These are phyloP conservation scores for Danio choprae DNA, from an alignment of 2,797 vertebrate genomes.

Conservation along the genomic window DNA sequence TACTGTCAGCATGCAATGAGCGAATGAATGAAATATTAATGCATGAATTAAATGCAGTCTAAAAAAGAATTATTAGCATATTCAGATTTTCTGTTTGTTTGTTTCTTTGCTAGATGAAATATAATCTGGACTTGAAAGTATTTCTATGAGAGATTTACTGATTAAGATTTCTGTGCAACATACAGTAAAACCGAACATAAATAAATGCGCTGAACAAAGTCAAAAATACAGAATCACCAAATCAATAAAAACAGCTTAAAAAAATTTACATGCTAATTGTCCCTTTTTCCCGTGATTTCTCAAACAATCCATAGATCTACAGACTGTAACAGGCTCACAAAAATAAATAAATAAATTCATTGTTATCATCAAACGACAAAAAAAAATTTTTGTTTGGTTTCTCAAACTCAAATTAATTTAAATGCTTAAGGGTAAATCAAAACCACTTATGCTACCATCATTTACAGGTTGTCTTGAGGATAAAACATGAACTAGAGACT, in stretches of 20 bases:
- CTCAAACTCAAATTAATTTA: too few species aligned
- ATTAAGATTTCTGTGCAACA: not conserved
- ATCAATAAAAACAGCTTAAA: not conserved
- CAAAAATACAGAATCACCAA: conserved; percentile 11
- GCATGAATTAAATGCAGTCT: not conserved
- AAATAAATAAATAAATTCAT: conserved; percentile 4
- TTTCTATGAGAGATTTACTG: not conserved
- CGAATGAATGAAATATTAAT: not conserved
- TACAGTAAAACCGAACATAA: conserved; percentile 10
- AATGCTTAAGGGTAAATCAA: not conserved
- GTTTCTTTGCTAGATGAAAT: not conserved
- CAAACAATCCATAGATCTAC: not conserved
- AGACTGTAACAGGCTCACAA: conserved; percentile 33
- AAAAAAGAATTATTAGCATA: not conserved
- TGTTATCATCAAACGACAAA: not conserved
- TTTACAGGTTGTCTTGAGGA: not conserved
- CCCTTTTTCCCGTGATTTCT: conserved; percentile 33
- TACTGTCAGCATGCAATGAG: not conserved
- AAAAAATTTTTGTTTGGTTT: not conserved
- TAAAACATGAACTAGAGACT: not conserved
- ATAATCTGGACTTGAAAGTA: not conserved
- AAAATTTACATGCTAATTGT: not conserved
- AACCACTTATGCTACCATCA: not conserved
- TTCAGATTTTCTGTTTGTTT: not conserved
- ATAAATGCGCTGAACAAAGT: conserved; percentile 4